Evolutionary conservation across 1,140 invertebrate species (phyloP), one percentile per base, ranked within the genome.

Genomic region (Trachymyrmex cornetzi): DNA sequence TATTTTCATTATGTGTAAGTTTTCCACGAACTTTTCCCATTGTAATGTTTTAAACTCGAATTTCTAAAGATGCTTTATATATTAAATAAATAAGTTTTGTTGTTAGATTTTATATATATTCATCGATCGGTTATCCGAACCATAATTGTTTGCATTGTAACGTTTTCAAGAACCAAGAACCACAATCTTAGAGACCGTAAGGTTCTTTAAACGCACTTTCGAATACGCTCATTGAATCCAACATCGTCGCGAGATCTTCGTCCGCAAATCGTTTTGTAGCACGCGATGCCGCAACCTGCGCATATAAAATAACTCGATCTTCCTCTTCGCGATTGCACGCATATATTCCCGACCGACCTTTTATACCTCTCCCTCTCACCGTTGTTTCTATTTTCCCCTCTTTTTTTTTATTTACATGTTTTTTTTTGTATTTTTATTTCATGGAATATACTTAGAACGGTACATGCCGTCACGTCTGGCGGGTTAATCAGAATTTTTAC

Each of bases 401-500:
- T 9, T 53, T 27, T 61, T 61, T n/a, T 38, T 9, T 80, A 6
- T 66, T 34, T 19, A 67, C 30, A 34, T 34, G 5, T 34, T 34
- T 34, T 63, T 59, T 57, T 67, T 86, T 81, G 53, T 72, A 72
- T 81, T 72, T 81, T n/a, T 86, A 69, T 72, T 22, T 5, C 48
- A 3, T 27, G 34, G 38, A 30, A 16, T 38, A n/a, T 19, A 81
- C 55, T 81, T 59, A 66, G 24, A 66, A 77, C 22, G 55, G 67
- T 55, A 50, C 85, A 89, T 79, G 79, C 85, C 81, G 85, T 90
- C 89, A 87, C 88, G 88, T 84, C 88, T 89, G 77, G 72, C 34
- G 77, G 79, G 89, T 90, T 90, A 90, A 90, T 90, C 89, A 90
- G 86, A 90, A 90, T 90, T 90, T 90, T 90, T 90, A 90, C 88